Percentiles rank a stretch among this genome's conserved stretches.
Conservation (phyloP, 2,888 invertebrate species). For the Zygothrica quintamaculata region DNA sequence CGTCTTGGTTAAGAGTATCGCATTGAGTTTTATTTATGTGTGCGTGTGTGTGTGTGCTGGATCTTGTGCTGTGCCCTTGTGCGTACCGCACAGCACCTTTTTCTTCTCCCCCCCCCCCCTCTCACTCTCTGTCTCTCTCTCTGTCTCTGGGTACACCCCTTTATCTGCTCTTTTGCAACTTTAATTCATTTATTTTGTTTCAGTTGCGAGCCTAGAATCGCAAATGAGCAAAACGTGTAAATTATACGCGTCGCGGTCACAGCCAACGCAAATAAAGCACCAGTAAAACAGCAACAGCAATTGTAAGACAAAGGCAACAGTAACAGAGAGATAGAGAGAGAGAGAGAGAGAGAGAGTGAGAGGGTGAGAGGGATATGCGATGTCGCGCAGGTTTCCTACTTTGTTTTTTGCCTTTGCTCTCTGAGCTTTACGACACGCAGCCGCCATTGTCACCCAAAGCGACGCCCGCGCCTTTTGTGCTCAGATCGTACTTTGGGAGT, state of each 20-base stretch:
- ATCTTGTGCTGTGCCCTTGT: constrained; percentile 34
- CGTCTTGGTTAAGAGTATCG: constrained; percentile 39
- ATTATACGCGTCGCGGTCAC: constrained; percentile 80
- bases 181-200: constrained; percentile 76
- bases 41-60: too few species aligned
- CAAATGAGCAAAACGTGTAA: constrained; percentile 82
- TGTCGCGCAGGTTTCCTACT: constrained; percentile 36
- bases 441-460: constrained; percentile 67
- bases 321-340: neutral
- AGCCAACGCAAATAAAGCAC: constrained; percentile 74
- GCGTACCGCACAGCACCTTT: neutral
- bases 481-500: constrained; percentile 27
- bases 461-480: constrained; percentile 62
- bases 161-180: constrained; percentile 41
- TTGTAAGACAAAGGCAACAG: neutral
- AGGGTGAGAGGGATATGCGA: neutral
- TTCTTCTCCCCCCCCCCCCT: constrained; percentile 18
- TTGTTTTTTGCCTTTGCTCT: constrained; percentile 47
- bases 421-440: constrained; percentile 46
- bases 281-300: constrained; percentile 24
- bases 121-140: too few species aligned
- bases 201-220: constrained; percentile 75
- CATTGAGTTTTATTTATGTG: too few species aligned
- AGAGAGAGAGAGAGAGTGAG: neutral
- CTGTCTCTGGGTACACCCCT: neutral